These are phyloP conservation scores for Plutella xylostella DNA, from an alignment of 2,888 invertebrate species.

Conservation along the genomic window DNA sequence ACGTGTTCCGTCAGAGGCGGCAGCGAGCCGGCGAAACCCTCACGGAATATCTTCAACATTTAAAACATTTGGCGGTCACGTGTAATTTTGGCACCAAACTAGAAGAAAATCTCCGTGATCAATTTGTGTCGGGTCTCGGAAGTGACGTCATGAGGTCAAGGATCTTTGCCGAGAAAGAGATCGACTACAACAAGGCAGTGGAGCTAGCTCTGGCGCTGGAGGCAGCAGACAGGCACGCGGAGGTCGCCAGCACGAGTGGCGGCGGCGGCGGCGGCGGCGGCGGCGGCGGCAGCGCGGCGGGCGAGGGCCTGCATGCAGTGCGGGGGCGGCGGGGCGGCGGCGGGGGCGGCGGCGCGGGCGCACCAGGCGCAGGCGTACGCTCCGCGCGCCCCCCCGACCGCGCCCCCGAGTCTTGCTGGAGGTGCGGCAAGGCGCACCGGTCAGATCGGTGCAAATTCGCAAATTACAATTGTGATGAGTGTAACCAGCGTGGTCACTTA, in stretches of 20 bases:
- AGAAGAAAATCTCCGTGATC: conserved; percentile 11
- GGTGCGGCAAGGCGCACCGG: no score
- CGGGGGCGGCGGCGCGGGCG: no score
- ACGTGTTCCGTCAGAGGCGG: no score
- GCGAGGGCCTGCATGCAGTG: background rate
- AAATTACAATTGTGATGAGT: no score
- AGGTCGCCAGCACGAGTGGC: conserved; percentile 13
- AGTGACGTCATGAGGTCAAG: conserved; percentile 7
- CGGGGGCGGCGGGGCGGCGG: background rate
- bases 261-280: background rate
- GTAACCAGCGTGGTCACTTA: no score
- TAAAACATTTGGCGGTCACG: conserved; percentile 15
- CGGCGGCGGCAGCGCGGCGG: background rate
- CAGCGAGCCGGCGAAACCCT: no score
- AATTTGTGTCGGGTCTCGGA: conserved; percentile 10
- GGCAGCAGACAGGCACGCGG: conserved; percentile 12
- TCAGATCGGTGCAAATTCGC: no score
- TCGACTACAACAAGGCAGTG: conserved; percentile 16
- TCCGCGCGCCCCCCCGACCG: no score
- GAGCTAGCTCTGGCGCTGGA: conserved; percentile 8
- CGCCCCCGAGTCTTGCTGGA: no score
- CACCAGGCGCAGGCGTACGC: no score
- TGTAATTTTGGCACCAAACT: conserved; percentile 7
- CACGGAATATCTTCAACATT: conserved; percentile 17
- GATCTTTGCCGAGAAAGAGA: conserved; percentile 11